Conservation (phyloP, 2,113 vertebrate genomes). For the Ageneiosus marmoratus region DNA sequence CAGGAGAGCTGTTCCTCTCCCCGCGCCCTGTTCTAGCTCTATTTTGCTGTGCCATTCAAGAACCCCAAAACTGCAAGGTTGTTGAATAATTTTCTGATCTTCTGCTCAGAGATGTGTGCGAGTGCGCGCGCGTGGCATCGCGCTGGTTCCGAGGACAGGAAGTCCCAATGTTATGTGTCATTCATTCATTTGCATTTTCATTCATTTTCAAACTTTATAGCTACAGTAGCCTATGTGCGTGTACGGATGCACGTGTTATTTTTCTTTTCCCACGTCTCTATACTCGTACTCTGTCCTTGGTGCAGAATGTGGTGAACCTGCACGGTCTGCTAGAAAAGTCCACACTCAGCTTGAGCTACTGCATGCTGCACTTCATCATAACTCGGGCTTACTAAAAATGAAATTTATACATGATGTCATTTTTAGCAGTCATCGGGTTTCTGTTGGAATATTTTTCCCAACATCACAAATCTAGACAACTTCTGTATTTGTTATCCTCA, state of each 20-base stretch:
- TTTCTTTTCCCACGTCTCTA: too few species aligned
- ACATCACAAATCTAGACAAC: background rate
- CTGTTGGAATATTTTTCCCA: background rate
- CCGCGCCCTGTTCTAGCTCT: background rate
- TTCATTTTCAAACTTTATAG: background rate
- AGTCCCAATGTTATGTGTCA: background rate
- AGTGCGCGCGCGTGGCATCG: background rate
- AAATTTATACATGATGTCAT: background rate
- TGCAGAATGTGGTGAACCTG: background rate
- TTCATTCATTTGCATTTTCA: conserved; percentile 15
- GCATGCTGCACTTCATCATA: background rate
- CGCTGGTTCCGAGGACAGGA: background rate
- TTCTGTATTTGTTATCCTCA: background rate
- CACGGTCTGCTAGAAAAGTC: too few species aligned
- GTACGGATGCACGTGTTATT: background rate
- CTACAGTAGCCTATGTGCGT: background rate
- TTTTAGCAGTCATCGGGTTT: background rate
- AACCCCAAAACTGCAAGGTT: background rate
- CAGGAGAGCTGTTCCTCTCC: background rate
- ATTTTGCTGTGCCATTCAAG: background rate
- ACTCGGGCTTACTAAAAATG: background rate
- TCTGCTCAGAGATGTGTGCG: background rate
- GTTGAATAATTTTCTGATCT: background rate
- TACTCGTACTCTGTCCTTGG: background rate
- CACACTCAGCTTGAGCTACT: background rate